Evolutionary conservation across 23 tunicate species (phyloP).

Genomic region (Clavelina lepadiformis): DNA sequence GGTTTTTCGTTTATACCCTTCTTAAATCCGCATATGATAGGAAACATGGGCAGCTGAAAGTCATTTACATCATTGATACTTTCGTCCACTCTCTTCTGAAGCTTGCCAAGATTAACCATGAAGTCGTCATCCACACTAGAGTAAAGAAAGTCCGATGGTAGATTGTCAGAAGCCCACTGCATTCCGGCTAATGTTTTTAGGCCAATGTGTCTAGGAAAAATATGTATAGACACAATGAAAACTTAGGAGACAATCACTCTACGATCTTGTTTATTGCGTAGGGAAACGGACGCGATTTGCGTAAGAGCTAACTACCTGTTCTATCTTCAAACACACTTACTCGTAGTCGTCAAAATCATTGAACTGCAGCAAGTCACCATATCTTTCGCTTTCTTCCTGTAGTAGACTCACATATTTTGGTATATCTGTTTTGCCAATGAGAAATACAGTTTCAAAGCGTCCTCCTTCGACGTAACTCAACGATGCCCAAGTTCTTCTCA

Average conservation of each 20-base stretch:
- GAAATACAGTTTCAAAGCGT: conserved; percentile 37
- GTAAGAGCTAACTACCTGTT: too few species aligned
- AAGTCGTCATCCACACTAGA: conserved; percentile 68
- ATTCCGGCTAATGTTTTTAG: conserved; percentile 52
- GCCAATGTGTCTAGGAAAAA: conserved; percentile 36
- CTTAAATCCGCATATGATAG: conserved; percentile 48
- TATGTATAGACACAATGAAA: too few species aligned
- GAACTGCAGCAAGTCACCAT: conserved; percentile 42
- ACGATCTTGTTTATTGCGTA: too few species aligned
- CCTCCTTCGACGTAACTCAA: conserved; percentile 28
- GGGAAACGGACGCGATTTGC: too few species aligned
- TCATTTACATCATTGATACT: neutral
- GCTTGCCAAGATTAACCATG: conserved; percentile 8
- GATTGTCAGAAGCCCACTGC: conserved; percentile 56
- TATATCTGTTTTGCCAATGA: conserved; percentile 20
- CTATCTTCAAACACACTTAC: conserved; percentile 8
- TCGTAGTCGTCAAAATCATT: conserved; percentile 45
- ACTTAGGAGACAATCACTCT: too few species aligned
- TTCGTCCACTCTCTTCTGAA: neutral
- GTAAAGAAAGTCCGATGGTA: conserved; percentile 10
- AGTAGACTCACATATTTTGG: neutral
- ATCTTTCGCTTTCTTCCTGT: conserved; percentile 35
- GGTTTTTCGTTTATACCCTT: conserved; percentile 32
- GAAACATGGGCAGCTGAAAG: neutral
- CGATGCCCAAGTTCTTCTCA: conserved; percentile 62